Percentiles rank a stretch among this genome's conserved stretches.
Conservation (phyloP, 2,797 vertebrate species). For the Falco biarmicus region DNA sequence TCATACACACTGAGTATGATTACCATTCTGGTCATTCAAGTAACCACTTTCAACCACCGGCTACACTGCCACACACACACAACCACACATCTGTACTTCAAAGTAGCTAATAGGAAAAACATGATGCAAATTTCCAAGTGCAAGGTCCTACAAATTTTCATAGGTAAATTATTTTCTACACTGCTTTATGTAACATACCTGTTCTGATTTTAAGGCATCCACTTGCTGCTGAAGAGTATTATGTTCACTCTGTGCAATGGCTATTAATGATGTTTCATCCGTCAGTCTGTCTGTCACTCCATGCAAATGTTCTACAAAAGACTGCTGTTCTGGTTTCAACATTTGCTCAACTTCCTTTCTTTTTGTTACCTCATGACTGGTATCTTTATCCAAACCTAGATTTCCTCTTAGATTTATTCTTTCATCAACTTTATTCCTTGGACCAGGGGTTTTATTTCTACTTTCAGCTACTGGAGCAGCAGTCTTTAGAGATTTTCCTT, state of each 20-base stretch:
- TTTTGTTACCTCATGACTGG: constrained; percentile 44
- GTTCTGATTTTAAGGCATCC: constrained; percentile 71
- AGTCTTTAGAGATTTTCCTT: constrained; percentile 36
- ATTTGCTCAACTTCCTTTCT: constrained; percentile 63
- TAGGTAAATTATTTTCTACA: not conserved
- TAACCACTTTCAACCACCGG: not conserved
- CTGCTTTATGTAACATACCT: constrained; percentile 66
- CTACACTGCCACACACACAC: not conserved
- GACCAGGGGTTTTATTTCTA: constrained; percentile 12
- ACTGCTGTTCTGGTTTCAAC: constrained; percentile 60
- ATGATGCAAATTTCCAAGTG: not conserved
- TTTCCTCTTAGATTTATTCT: constrained; percentile 71
- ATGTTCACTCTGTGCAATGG: constrained; percentile 60
- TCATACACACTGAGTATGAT: not conserved
- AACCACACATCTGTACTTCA: not conserved
- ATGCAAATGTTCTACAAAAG: constrained; percentile 39
- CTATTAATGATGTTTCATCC: constrained; percentile 20
- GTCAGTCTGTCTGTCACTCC: constrained; percentile 67
- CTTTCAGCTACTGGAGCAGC: constrained; percentile 6
- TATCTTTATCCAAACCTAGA: constrained; percentile 67
- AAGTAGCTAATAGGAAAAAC: not conserved
- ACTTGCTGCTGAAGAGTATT: constrained; percentile 84
- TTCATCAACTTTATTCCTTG: constrained; percentile 64
- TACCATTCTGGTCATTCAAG: not conserved
- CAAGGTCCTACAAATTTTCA: not conserved